These are phyloP conservation scores for Chionodraco myersi DNA, from an alignment of 2,113 vertebrate genomes.

Conservation along the genomic window DNA sequence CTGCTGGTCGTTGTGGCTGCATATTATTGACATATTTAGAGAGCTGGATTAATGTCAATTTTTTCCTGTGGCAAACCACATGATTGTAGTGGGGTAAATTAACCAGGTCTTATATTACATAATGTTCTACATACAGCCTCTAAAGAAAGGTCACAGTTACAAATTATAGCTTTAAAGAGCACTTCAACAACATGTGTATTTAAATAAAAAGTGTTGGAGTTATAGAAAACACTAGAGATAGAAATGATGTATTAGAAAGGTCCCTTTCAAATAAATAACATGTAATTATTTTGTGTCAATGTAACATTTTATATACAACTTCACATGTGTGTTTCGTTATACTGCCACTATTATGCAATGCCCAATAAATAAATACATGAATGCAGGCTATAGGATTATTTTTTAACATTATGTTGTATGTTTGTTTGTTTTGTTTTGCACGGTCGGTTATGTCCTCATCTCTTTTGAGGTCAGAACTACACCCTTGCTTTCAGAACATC, in stretches of 20 bases:
- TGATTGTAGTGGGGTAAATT: background rate
- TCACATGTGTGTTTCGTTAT: background rate
- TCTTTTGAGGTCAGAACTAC: background rate
- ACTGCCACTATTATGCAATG: background rate
- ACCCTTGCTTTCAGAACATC: background rate
- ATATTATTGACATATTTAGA: background rate
- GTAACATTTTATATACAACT: background rate
- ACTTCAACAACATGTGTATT: background rate
- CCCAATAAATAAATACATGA: background rate
- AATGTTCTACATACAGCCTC: background rate
- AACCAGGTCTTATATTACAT: background rate
- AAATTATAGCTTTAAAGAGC: background rate
- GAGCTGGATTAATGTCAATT: background rate
- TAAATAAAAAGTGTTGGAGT: background rate
- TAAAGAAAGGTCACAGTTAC: background rate
- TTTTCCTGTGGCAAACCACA: background rate
- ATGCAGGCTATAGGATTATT: background rate
- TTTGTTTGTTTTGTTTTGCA: background rate
- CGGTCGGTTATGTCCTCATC: background rate
- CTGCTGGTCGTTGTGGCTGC: background rate
- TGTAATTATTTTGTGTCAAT: conserved; percentile 3
- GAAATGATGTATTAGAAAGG: background rate
- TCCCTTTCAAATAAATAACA: background rate
- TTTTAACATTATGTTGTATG: background rate
- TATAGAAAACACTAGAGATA: background rate